A percentile compares a stretch with the other conserved stretches of the same genome.
Conservation (phyloP, 2,113 vertebrate species). For the human (Homo sapiens) region GRCh38 chr13:67571501-67572000, state of each 20-base stretch:
- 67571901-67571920: neutral
- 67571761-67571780: neutral
- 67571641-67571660: neutral
- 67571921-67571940: neutral
- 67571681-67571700: neutral
- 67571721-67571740: neutral
- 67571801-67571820: slow-evolving; percentile 5
- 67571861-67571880: neutral
- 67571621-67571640: neutral
- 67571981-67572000: slow-evolving; percentile 27
- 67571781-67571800: neutral
- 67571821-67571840: neutral
- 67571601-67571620: neutral
- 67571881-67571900: neutral
- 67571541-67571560: neutral
- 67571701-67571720: neutral
- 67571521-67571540: neutral
- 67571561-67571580: neutral
- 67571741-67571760: neutral
- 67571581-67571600: neutral
- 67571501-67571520: neutral
- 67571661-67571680: neutral
- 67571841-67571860: neutral
- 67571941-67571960: slow-evolving; percentile 15
- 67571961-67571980: neutral